A percentile compares a stretch with the other conserved stretches of the same genome.
Evolutionary conservation across 2,113 vertebrate genomes (phyloP).

Genomic region (Chamaetylas fuelleborni): DNA sequence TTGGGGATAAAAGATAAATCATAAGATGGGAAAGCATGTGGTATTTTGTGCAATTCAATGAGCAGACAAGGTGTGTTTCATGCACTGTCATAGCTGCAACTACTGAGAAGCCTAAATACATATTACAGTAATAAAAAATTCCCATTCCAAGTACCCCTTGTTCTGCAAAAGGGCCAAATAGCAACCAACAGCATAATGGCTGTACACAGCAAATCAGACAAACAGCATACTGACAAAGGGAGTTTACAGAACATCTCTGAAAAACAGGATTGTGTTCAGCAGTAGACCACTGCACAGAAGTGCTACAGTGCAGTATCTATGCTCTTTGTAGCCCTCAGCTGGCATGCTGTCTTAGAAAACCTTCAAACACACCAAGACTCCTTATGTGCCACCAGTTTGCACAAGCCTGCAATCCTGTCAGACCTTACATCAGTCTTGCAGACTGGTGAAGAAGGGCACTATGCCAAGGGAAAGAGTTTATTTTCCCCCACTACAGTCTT

Average conservation of each 20-base stretch:
- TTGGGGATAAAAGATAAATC: not conserved
- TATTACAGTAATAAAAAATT: not conserved
- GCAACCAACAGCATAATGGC: not conserved
- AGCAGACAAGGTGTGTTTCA: not conserved
- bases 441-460: not conserved
- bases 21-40: not conserved
- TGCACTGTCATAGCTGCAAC: not conserved
- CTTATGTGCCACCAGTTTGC: not conserved
- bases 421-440: not conserved
- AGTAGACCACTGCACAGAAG: not conserved
- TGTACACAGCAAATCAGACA: not conserved
- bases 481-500: not conserved
- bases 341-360: not conserved
- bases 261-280: not conserved
- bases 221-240: conserved; percentile 3
- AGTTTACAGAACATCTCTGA: not conserved
- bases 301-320: not conserved
- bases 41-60: not conserved
- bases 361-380: not conserved
- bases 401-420: not conserved
- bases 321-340: not conserved
- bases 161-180: not conserved
- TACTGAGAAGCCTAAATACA: not conserved
- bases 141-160: not conserved
- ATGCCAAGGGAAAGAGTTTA: not conserved